A percentile compares a stretch with the other conserved stretches of the same genome.
phyloP scores from a whole-genome alignment of 2,888 invertebrate genomes.

The Melanotus villosus region DNA sequence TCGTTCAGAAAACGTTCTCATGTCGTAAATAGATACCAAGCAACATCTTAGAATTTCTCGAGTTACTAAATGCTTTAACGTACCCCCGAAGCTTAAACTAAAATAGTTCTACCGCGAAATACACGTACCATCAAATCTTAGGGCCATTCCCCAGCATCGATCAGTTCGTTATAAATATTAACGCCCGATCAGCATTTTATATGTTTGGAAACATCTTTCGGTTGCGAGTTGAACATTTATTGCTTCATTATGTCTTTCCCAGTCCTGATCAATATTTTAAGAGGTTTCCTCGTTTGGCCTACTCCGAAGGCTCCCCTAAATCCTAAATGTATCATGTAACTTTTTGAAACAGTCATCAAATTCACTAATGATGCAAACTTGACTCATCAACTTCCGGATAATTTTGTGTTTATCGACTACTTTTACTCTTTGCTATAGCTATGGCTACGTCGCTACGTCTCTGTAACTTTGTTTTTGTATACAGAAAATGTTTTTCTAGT shows the following conservation, averaged over 20 bases:
- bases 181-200: conserved; percentile 65
- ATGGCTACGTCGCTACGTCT: too few species aligned
- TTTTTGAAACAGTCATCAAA: conserved; percentile 61
- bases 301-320: conserved; percentile 53
- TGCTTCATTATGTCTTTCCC: conserved; percentile 55
- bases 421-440: not conserved
- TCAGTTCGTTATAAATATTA: conserved; percentile 65
- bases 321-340: conserved; percentile 52
- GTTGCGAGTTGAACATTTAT: conserved; percentile 61
- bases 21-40: too few species aligned
- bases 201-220: conserved; percentile 64
- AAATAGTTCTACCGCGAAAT: not conserved
- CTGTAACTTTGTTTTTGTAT: not conserved
- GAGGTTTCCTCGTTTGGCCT: conserved; percentile 49
- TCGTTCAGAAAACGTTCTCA: too few species aligned
- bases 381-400: conserved; percentile 58
- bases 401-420: conserved; percentile 29
- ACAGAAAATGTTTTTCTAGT: not conserved
- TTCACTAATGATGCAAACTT: conserved; percentile 61
- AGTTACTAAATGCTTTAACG: too few species aligned
- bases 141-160: conserved; percentile 56
- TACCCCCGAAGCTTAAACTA: too few species aligned
- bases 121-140: conserved; percentile 52
- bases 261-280: conserved; percentile 53
- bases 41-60: too few species aligned